Evolutionary conservation across 2,888 invertebrate species (phyloP).

Genomic region (Drosophila rubida): DNA sequence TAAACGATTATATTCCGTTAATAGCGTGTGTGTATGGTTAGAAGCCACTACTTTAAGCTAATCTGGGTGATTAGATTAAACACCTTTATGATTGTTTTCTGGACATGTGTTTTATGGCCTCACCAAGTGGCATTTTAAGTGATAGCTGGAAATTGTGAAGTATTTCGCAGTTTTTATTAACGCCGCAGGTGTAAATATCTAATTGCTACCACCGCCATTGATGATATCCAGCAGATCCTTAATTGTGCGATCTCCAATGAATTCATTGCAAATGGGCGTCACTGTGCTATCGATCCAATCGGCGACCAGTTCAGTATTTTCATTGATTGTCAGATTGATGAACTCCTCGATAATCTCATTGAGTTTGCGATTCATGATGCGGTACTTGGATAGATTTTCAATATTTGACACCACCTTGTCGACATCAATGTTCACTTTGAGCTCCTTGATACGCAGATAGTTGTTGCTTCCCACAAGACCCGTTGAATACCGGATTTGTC

Average conservation of each 20-base stretch:
- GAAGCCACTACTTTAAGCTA: constrained; percentile 26
- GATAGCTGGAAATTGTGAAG: constrained; percentile 7
- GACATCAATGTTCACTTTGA: constrained; percentile 58
- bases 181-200: not conserved
- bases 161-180: constrained; percentile 14
- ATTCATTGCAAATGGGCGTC: constrained; percentile 68
- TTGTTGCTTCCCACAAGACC: constrained; percentile 48
- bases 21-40: constrained; percentile 35
- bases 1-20: not conserved
- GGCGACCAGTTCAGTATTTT: constrained; percentile 74
- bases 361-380: constrained; percentile 73
- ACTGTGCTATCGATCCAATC: constrained; percentile 52
- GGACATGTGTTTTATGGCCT: constrained; percentile 33
- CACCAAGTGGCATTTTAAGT: constrained; percentile 9
- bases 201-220: constrained; percentile 51
- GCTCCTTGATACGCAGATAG: constrained; percentile 63
- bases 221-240: constrained; percentile 69
- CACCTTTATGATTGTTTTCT: constrained; percentile 17
- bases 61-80: constrained; percentile 65
- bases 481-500: constrained; percentile 66
- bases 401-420: constrained; percentile 77
- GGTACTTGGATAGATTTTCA: constrained; percentile 70
- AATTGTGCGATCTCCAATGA: constrained; percentile 71
- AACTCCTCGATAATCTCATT: constrained; percentile 81
- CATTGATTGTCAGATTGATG: constrained; percentile 74